Base-by-base conservation (phyloP, 2,113 vertebrate genomes). In the Gymnogyps californianus region DNA sequence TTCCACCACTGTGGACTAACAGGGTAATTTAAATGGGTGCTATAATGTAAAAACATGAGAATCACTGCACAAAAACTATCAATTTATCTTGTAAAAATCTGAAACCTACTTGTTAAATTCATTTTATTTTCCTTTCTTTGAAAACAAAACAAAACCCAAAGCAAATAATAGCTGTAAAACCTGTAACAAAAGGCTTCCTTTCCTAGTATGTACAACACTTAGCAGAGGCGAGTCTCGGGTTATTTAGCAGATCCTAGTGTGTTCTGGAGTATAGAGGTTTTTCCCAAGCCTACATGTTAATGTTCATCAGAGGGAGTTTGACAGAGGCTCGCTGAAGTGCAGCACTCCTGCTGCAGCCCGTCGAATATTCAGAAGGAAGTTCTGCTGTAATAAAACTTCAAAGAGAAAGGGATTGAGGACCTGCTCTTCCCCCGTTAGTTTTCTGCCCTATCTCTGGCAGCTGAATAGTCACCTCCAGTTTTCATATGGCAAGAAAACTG, bases 91-190 rank as follows among this genome's bases (percentile, higher is more conserved):
- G 76, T 93, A 96, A 98, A 95, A 96, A 86, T 96, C 84, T 96
- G 78, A 97, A 98, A 97, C 81, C 84, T 96, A 81, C 96, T 95
- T 96, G 87, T 97, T 96, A 95, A 96, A 96, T 96, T 97, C 2
- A 97, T 96, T 98, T 98, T 95, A 85, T 91, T 97, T 98, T 98
- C 92, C 95, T 96, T 97, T 97, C 94, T 97, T 92, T 97, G 74
- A 90, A 92, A 95, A 78, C 29, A 69, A 97, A 97, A 93, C 87
- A 96, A 97, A 97, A 87, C 40, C 78, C 96, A 96, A 96, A 83
- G 79, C 26, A 92, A 87, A 67, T 75, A 90, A 91, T 15, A 93
- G 54, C 83, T 90, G 72, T 97, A 95, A 97, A 97, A 96, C 71
- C 81, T 90, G 80, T 96, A 62, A 93, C 87, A 90, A 95, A 98